phyloP scores from a whole-genome alignment of 2,113 vertebrate genomes.

The Casuarius casuarius region DNA sequence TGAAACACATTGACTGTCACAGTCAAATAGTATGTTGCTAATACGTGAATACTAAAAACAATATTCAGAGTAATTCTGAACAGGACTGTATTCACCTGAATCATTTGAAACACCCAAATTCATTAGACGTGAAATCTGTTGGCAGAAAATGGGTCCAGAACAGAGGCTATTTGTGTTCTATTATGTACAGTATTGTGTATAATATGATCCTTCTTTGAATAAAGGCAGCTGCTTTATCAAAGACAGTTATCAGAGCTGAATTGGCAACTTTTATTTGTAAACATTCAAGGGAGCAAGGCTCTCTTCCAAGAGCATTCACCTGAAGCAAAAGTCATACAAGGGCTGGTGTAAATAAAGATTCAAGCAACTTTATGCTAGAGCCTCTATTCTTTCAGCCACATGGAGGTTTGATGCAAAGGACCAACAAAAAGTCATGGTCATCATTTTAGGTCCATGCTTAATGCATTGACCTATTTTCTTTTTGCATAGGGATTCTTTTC shows the following conservation, averaged over 20 bases:
- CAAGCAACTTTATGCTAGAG: not conserved
- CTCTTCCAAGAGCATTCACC: constrained; percentile 7
- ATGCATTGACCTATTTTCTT: not conserved
- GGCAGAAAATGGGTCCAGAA: not conserved
- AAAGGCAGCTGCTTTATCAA: constrained; percentile 32
- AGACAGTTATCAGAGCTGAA: constrained; percentile 30
- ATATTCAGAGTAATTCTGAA: not conserved
- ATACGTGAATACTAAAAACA: not conserved
- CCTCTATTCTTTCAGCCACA: not conserved
- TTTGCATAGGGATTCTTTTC: not conserved
- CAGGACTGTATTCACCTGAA: not conserved
- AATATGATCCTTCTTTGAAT: not conserved
- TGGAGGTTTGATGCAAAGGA: not conserved
- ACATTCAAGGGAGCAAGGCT: not conserved
- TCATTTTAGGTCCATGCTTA: not conserved
- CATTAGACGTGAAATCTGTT: not conserved
- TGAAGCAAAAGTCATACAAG: not conserved
- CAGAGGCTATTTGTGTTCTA: not conserved
- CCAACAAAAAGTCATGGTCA: not conserved
- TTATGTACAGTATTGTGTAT: not conserved
- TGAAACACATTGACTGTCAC: not conserved
- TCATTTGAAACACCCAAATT: not conserved
- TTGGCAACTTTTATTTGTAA: not conserved
- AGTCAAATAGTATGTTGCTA: not conserved
- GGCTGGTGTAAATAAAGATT: not conserved